Base-by-base conservation (phyloP, 2,797 vertebrate species). In the Calcarius lapponicus region DNA sequence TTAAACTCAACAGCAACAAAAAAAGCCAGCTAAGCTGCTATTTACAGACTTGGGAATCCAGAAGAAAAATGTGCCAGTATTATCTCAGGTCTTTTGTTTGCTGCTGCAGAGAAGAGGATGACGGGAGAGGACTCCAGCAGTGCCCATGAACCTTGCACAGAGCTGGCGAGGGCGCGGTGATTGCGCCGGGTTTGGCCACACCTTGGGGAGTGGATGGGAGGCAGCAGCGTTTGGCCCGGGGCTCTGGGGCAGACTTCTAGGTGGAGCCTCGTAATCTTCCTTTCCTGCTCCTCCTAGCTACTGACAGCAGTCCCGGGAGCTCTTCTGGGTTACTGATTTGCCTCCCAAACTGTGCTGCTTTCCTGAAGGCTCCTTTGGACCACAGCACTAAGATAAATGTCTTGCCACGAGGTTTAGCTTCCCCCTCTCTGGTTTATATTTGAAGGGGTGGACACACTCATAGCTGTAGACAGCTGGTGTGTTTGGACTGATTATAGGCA, bases 221-320 rank as follows among this genome's bases (percentile, higher is more conserved):
- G 71, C 53, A 88, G 75, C 79, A 79, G 75, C 16, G 0, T 79
- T 91, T 66, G 66, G 61, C 92, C 91, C 12, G 29, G 21, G 70
- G 95, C 92, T 94, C 73, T 90, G 57, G 87, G 73, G 60, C 91
- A 94, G 76, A 34, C 79, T 92, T 70, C 70, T 72, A 78, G 87
- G 85, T 86, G 85, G 84, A 91, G 87, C 64, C 48, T 57, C 58
- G 19, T 18, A 86, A 73, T 54, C 40, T 42, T 72, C 72, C 20
- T 5, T 72, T 71, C 87, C 88, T 72, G 45, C 66, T 82, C 51
- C 54, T 91, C 72, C 20, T 32, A 48, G 54, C 57, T 91, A 18
- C 85, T 51, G 64, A 81, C 80, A 54, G 60, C 45, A 70, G 29
- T 42, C 73, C 48, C 79, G 76, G 76, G 69, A 92, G 71, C 57